A percentile compares a stretch with the other conserved stretches of the same genome.
Conservation (phyloP, 2,888 invertebrate genomes). For the Anticlea derivata region DNA sequence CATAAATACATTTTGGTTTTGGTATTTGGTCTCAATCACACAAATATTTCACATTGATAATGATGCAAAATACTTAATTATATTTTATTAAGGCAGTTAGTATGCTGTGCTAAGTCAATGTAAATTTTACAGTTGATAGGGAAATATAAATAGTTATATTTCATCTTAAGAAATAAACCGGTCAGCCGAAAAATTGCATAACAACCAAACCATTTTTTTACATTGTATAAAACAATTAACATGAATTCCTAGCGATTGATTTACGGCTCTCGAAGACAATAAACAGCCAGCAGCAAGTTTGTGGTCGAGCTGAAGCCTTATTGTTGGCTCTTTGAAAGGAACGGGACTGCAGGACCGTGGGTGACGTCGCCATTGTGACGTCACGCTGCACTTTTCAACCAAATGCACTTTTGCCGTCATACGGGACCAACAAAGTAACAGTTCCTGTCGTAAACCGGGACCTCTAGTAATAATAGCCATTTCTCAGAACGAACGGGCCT, state of each 20-base stretch:
- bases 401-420: slow-evolving; percentile 77
- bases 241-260: slow-evolving; percentile 44
- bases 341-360: slow-evolving; percentile 57
- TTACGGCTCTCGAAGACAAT: slow-evolving; percentile 59
- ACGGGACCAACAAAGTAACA: slow-evolving; percentile 60
- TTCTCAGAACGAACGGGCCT: slow-evolving; percentile 71
- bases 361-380: slow-evolving; percentile 69
- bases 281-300: slow-evolving; percentile 66
- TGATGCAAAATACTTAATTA: no score
- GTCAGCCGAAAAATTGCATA: slow-evolving; percentile 20
- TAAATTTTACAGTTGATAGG: no score
- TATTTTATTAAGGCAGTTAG: no score
- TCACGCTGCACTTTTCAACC: slow-evolving; percentile 67
- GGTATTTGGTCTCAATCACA: no score
- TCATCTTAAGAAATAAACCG: no score
- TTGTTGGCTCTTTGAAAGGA: slow-evolving; percentile 72
- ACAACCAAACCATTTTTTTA: slow-evolving; percentile 14
- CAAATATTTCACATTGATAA: no score
- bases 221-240: slow-evolving; percentile 9
- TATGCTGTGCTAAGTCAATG: no score
- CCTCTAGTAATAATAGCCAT: slow-evolving; percentile 58
- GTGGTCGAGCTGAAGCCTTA: slow-evolving; percentile 65
- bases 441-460: slow-evolving; percentile 79
- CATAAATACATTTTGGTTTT: no score
- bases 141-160: no score